Base-by-base conservation (phyloP, 1,140 invertebrate genomes). In the Caenorhabditis tropicalis region DNA sequence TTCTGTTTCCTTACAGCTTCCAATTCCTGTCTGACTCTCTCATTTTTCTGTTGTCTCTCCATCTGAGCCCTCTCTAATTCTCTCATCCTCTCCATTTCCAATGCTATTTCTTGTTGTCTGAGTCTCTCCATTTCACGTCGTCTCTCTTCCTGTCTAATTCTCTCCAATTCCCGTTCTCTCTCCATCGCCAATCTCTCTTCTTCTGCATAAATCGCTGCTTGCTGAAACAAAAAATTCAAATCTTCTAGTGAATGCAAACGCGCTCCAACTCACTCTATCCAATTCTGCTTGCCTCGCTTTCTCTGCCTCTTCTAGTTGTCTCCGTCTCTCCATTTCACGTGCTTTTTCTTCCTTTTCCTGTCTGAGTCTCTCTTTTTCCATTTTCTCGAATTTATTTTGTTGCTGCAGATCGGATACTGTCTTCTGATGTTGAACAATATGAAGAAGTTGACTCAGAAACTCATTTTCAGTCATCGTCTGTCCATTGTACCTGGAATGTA, bases 371-470 rank as follows among this genome's bases (percentile, higher is more conserved):
- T 81, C 82, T 48, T 85, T 84, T 36, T 85, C 58, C 9, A 86
- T 60, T 85, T 48, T 82, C 27, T 65, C 86, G 58, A 86, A 88
- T 81, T 82, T 85, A 10, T 79, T 51, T 24, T 56, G 82, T 82
- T 49, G 36, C 15, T 82, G 48, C 6, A 21, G 56, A 39, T 82
- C 82, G 1, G 58, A 82, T 51, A 51, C 65, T 88, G 80, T 83
- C 82, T 82, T 85, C 87, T 87, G 80, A 79, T 60, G 48, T 87
- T 84, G 65, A n/a, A 74, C 65, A n/a, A 74, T 74, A 10, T 74
- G 65, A 4, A 74, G 65, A 4, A 74, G 65, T 24, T 74, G 65
- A 43, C 27, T 74, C 9, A 74, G n/a, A 24, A 74, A 74, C 65
- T 74, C 65, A n/a, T 74, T 74, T 46, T 74, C 65, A 43, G 65